Evolutionary conservation across 2,797 vertebrate species (phyloP).

Genomic region (Cephalopachus bancanus): DNA sequence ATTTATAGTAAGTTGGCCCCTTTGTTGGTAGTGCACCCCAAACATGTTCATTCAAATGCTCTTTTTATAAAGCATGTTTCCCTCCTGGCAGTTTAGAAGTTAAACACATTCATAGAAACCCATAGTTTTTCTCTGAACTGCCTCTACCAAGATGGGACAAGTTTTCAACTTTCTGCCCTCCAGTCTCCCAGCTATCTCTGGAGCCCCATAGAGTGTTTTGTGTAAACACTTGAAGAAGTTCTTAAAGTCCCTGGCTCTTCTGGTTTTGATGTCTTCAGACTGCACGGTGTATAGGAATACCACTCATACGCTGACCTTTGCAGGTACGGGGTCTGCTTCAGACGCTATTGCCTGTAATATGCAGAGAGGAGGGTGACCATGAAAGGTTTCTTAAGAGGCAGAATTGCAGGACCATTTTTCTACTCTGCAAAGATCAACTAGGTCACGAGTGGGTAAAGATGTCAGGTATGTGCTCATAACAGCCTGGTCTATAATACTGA

Average conservation of each 20-base stretch:
- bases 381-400: background rate
- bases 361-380: background rate
- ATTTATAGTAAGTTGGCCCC: background rate
- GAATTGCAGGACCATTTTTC: background rate
- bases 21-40: background rate
- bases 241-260: background rate
- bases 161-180: background rate
- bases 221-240: background rate
- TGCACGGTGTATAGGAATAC: rapidly evolving
- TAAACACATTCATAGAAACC: background rate
- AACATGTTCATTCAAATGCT: background rate
- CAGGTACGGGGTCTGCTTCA: background rate
- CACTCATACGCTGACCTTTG: background rate
- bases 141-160: background rate
- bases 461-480: background rate
- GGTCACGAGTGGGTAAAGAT: background rate
- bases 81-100: background rate
- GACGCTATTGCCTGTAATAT: rapidly evolving
- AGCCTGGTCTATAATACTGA: background rate
- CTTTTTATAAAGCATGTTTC: background rate
- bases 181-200: background rate
- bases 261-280: background rate
- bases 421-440: background rate
- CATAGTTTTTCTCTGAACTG: background rate
- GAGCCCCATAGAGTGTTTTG: background rate